Percentiles rank a stretch among this genome's conserved stretches.
Evolutionary conservation across 2,113 vertebrate species (phyloP).

Genomic region (Sphaerodactylus townsendi): DNA sequence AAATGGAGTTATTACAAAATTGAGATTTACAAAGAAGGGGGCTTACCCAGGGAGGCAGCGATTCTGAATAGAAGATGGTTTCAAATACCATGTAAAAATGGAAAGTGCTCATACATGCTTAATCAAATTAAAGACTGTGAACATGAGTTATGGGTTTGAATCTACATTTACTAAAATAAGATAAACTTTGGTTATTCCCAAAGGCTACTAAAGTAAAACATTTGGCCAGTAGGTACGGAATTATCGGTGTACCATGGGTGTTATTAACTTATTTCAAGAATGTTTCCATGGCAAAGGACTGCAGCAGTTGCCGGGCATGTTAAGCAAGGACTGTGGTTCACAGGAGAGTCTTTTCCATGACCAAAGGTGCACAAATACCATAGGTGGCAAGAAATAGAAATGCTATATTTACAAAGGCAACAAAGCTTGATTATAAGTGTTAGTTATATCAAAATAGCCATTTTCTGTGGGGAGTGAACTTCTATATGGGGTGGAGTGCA

Average conservation of each 20-base stretch:
- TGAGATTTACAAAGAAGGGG: background rate
- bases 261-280: background rate
- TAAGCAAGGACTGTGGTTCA: conserved; percentile 2
- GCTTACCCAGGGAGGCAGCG: background rate
- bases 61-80: background rate
- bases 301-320: background rate
- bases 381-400: background rate
- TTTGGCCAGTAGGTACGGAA: background rate
- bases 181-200: background rate
- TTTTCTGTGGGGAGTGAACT: background rate
- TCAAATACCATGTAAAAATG: background rate
- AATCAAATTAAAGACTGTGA: conserved; percentile 8
- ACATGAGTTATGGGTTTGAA: background rate
- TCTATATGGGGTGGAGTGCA: background rate
- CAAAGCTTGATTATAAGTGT: background rate
- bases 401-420: background rate
- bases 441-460: background rate
- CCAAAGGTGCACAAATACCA: background rate
- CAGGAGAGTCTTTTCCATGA: background rate
- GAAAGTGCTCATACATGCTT: background rate
- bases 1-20: background rate
- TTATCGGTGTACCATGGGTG: background rate
- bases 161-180: background rate
- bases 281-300: background rate
- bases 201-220: conserved; percentile 8